phyloP scores from a whole-genome alignment of 2,888 invertebrate genomes.

The Caenorhabditis sp. region DNA sequence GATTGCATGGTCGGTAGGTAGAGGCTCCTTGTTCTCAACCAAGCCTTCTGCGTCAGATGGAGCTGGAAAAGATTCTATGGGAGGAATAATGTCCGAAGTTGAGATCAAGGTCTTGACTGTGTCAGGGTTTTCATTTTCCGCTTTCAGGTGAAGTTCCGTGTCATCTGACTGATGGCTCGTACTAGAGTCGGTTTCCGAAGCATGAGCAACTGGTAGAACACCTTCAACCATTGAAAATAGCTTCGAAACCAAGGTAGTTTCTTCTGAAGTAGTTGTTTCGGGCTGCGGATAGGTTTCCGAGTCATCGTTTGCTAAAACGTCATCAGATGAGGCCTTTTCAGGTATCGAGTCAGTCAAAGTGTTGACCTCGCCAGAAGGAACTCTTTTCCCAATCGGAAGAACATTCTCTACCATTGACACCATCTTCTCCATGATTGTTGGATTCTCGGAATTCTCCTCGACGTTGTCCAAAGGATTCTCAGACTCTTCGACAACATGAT shows the following conservation, averaged over 20 bases:
- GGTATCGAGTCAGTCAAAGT: too few relatives aligned
- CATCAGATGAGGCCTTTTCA: too few relatives aligned
- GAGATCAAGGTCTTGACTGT: not conserved
- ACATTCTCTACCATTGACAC: not conserved
- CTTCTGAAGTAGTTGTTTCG: not conserved
- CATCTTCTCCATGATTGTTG: not conserved
- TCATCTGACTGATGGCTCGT: too few relatives aligned
- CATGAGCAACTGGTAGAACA: not conserved
- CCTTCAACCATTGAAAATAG: not conserved
- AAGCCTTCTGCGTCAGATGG: not conserved
- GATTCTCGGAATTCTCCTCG: not conserved
- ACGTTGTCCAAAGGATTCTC: not conserved
- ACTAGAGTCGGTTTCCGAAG: too few relatives aligned
- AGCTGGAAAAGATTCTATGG: not conserved
- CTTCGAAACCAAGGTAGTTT: not conserved
- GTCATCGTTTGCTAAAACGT: too few relatives aligned
- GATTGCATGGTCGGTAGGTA: not conserved
- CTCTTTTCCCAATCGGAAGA: not conserved
- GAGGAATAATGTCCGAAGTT: constrained; percentile 11
- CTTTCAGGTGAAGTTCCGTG: too few relatives aligned
- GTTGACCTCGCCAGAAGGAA: not conserved
- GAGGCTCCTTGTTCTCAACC: not conserved
- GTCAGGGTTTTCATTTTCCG: not conserved
- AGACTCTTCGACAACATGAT: not conserved
- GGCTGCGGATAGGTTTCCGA: too few relatives aligned